These are phyloP conservation scores for Malurus splendens DNA, from an alignment of 2,797 vertebrate genomes.

Conservation along the genomic window DNA sequence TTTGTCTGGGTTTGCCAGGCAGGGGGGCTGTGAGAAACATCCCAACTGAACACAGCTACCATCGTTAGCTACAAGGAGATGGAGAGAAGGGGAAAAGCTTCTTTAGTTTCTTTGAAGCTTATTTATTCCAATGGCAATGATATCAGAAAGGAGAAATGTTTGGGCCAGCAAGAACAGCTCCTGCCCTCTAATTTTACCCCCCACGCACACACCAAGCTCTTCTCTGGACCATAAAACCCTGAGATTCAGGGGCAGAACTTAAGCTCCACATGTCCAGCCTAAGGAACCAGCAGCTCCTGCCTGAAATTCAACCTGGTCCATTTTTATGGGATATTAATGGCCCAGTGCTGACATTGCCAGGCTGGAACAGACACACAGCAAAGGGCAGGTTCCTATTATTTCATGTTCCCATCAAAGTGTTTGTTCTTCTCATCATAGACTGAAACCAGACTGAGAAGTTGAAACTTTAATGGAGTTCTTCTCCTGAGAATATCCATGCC, in stretches of 20 bases:
- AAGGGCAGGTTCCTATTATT: not conserved
- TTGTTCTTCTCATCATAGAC: not conserved
- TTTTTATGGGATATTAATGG: not conserved
- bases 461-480: not conserved
- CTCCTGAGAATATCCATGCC: not conserved
- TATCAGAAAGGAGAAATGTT: not conserved
- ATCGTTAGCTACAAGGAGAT: not conserved
- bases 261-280: not conserved
- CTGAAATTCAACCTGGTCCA: not conserved
- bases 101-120: not conserved
- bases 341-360: not conserved
- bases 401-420: not conserved
- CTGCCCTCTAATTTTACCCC: not conserved
- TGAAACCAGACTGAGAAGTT: not conserved
- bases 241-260: not conserved
- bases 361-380: rapidly evolving
- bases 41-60: not conserved
- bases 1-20: not conserved
- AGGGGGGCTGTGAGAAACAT: not conserved
- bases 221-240: not conserved
- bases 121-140: not conserved
- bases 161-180: not conserved
- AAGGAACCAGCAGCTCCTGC: not conserved
- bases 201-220: not conserved
- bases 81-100: not conserved